Conservation (phyloP, 2,888 invertebrate genomes). For the Lithophane socia region DNA sequence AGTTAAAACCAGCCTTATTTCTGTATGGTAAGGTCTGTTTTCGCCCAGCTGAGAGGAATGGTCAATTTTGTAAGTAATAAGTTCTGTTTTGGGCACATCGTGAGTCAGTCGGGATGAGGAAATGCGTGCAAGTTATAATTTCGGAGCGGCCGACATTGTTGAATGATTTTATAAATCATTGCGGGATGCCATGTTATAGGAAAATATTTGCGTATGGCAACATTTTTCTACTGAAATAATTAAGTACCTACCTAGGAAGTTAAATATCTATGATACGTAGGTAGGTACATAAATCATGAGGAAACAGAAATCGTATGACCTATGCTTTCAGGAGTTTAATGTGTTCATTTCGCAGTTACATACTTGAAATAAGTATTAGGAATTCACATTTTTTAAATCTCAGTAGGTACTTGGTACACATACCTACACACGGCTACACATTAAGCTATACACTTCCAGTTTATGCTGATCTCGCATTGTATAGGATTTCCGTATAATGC, state of each 20-base stretch:
- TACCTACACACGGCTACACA: no score
- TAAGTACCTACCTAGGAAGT: neutral
- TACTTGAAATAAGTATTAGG: neutral
- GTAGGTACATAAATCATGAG: slow-evolving; percentile 50
- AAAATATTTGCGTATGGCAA: slow-evolving; percentile 70
- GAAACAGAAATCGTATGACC: neutral
- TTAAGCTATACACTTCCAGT: no score
- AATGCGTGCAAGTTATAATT: slow-evolving; percentile 89
- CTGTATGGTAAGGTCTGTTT: slow-evolving; percentile 63
- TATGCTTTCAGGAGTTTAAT: neutral
- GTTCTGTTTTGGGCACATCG: slow-evolving; percentile 88
- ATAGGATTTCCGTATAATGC: no score
- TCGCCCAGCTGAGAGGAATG: slow-evolving; percentile 50
- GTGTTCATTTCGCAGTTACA: neutral
- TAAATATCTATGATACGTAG: slow-evolving; percentile 20
- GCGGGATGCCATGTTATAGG: slow-evolving; percentile 71
- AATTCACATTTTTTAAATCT: neutral
- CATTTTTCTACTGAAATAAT: slow-evolving; percentile 57
- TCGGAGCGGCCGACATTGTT: slow-evolving; percentile 87
- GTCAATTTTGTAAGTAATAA: slow-evolving; percentile 82
- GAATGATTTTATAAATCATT: slow-evolving; percentile 86
- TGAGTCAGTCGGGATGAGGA: slow-evolving; percentile 89
- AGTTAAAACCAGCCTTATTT: slow-evolving; percentile 47
- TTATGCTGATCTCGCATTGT: no score
- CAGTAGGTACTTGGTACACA: no score